phyloP scores from a whole-genome alignment of 2,113 vertebrate species.

The Hemicordylus capensis region DNA sequence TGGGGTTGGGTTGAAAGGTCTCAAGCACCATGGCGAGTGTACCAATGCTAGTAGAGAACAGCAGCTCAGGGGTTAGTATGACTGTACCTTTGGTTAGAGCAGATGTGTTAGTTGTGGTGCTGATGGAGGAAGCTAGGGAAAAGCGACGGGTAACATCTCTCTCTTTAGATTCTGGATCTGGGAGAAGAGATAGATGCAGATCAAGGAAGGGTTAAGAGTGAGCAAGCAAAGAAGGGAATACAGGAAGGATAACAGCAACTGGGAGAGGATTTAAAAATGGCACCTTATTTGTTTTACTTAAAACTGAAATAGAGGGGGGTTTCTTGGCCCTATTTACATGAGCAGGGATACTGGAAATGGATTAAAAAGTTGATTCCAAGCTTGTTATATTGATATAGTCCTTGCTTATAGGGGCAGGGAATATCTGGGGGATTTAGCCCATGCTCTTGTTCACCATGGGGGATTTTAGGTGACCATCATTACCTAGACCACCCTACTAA shows the following conservation, averaged over 20 bases:
- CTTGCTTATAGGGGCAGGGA: background rate
- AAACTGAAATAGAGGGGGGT: constrained; percentile 10
- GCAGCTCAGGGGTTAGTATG: constrained; percentile 38
- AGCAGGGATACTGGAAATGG: background rate
- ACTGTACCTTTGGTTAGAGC: constrained; percentile 88
- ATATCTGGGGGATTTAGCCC: background rate
- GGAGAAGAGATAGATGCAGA: constrained; percentile 70
- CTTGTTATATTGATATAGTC: background rate
- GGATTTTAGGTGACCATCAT: too few species aligned
- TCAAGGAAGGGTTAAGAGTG: constrained; percentile 66
- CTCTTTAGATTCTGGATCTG: constrained; percentile 85
- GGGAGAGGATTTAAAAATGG: constrained; percentile 20
- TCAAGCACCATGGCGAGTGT: background rate
- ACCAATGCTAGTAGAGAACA: background rate
- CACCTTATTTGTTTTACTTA: constrained; percentile 16
- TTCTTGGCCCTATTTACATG: background rate
- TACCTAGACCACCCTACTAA: background rate
- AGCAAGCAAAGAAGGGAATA: constrained; percentile 52
- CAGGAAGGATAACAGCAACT: constrained; percentile 56
- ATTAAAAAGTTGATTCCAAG: background rate
- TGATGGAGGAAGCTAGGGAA: constrained; percentile 88
- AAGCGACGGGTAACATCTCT: constrained; percentile 86
- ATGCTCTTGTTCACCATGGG: background rate
- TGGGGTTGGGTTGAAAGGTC: background rate
- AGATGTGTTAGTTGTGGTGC: constrained; percentile 77